Base-by-base conservation (phyloP, 2,888 invertebrate species). In the Conops quadrifasciatus region DNA sequence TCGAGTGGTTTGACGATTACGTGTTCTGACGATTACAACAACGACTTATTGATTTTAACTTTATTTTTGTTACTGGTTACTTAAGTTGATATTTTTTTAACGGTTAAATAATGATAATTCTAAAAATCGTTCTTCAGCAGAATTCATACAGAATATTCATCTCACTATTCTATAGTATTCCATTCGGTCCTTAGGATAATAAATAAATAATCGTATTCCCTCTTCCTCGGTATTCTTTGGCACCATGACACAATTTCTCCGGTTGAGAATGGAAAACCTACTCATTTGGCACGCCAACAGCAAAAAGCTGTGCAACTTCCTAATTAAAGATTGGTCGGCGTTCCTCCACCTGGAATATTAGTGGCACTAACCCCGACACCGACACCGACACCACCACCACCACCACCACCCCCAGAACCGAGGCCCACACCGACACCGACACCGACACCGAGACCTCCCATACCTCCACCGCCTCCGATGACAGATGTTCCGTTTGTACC, bases 261-360 rank as follows among this genome's bases (percentile, higher is more conserved):
- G 28, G 9, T 30, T 28, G 24, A 21, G 30, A 2, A 36, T 63
- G 2, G 43, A 56, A 24, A 24, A 24, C 11, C 9, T 13, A 26
- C 59, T 70, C 49, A 70, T 66, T 72, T 64, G 3, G 36, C 28
- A 62, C 74, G 74, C 75, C 75, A 75, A 56, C 75, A 75, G 65
- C 75, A 74, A 58, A 75, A 72, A 45, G 73, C 68, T 60, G 67
- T 72, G 43, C 71, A 72, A 51, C 65, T 70, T 68, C 69, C 76
- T 73, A 75, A 73, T 81, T 81, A 80, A 72, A 80, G 79, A 75
- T 81, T 81, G 45, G 80, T 75, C 69, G 79, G 79, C 21, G 74
- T 67, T 30, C 74, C 62, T 1, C 59, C 63, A 2, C 67, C 71
- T 2, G 72, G 74, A 11, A 73, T 64, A 7, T 74, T 68, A 13